phyloP scores from a whole-genome alignment of 2,888 invertebrate genomes.

The Formica aserva region DNA sequence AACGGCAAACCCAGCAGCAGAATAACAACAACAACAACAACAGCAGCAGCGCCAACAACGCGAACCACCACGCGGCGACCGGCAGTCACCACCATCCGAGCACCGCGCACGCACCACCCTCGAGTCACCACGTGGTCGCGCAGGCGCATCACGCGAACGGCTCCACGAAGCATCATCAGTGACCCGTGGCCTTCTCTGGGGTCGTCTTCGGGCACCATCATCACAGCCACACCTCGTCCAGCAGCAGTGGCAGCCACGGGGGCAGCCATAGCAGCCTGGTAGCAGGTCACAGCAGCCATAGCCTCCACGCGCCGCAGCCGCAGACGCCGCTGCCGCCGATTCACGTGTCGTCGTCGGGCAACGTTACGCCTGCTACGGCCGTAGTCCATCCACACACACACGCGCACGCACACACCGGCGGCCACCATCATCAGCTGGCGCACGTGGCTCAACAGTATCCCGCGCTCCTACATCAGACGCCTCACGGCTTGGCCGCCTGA shows the following conservation, averaged over 20 bases:
- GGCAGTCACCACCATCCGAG: constrained; percentile 88
- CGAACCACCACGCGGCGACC: constrained; percentile 88
- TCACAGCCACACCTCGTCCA: constrained; percentile 83
- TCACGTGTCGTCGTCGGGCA: constrained; percentile 72
- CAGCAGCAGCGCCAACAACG: constrained; percentile 92
- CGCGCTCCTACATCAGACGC: constrained; percentile 81
- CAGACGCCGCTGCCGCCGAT: constrained; percentile 73
- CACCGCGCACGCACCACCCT: constrained; percentile 89
- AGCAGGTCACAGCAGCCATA: constrained; percentile 76
- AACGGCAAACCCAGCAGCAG: constrained; percentile 94
- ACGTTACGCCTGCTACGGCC: constrained; percentile 77
- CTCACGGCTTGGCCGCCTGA: constrained; percentile 84
- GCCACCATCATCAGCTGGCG: constrained; percentile 81
- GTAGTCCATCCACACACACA: constrained; percentile 76
- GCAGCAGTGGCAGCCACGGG: constrained; percentile 84
- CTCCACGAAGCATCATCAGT: constrained; percentile 91
- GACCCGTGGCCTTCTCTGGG: constrained; percentile 95
- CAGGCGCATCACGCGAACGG: constrained; percentile 87
- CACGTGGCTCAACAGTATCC: constrained; percentile 82
- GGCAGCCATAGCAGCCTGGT: constrained; percentile 69
- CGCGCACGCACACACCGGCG: constrained; percentile 75
- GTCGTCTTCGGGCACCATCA: constrained; percentile 91
- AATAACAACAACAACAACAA: constrained; percentile 92
- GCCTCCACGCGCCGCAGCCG: constrained; percentile 80
- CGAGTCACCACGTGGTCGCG: constrained; percentile 88